Percentiles rank a stretch among this genome's conserved stretches.
These are phyloP conservation scores for Cebidichthys violaceus DNA, from an alignment of 2,113 vertebrate species.

Conservation along the genomic window DNA sequence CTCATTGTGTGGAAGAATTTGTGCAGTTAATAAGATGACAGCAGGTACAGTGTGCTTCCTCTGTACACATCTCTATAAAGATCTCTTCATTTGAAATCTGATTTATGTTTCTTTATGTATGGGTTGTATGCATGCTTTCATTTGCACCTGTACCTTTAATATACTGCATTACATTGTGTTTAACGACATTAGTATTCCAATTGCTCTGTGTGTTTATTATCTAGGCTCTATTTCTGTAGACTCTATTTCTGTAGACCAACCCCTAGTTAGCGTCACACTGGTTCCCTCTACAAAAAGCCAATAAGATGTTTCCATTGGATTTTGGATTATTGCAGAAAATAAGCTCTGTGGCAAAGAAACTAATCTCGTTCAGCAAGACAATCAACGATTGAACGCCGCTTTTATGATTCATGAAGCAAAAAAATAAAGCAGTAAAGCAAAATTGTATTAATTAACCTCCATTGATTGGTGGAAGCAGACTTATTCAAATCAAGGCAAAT, in stretches of 20 bases:
- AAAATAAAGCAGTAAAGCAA: not conserved
- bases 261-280: not conserved
- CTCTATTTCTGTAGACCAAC: not conserved
- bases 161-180: not conserved
- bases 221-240: not conserved
- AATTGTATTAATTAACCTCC: no score
- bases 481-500: not conserved
- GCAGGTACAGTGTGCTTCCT: not conserved
- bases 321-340: not conserved
- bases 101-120: not conserved
- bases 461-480: not conserved
- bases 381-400: no score
- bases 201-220: not conserved
- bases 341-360: no score
- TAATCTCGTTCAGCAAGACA: no score
- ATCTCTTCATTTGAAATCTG: not conserved
- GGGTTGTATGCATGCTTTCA: not conserved
- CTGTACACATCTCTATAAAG: not conserved
- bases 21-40: not conserved
- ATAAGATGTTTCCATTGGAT: not conserved
- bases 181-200: not conserved
- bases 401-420: no score
- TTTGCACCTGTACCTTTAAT: not conserved
- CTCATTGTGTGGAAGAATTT: not conserved
- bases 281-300: not conserved